Base-by-base conservation (phyloP, 1,140 invertebrate genomes). In the Formica selysi region DNA sequence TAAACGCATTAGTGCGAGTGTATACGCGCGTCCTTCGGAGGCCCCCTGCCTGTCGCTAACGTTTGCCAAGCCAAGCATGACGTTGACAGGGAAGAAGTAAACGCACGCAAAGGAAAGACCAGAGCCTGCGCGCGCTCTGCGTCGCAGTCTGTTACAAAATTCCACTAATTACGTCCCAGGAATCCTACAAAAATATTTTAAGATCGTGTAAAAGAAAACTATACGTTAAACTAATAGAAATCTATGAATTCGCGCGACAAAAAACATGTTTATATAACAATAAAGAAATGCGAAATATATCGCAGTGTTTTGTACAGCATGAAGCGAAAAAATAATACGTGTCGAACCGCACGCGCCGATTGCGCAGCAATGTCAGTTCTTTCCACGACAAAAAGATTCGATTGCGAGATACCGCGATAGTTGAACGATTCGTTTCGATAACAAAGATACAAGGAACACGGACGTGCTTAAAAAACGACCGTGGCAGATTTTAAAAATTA, bases 41-140 rank as follows among this genome's bases (percentile, higher is more conserved):
- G 85, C 64, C 65, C 65, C 87, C 85, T 90, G 87, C 86, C 79
- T 91, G 91, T 91, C 89, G 87, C 78, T 84, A 61, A 64, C 87
- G 89, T 91, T 92, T 92, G 90, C 87, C 90, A 91, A 90, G 85
- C 76, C 61, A 76, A 87, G 90, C 90, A 87, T 87, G 85, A 89
- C 89, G 85, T 88, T 83, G 84, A 86, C 86, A 78, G 64, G 85
- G 51, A 81, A 73, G 84, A 83, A 83, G 67, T 81, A 48, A 81
- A 70, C 32, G 67, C 36, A 44, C 26, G 13, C 48, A 67, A 36
- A 61, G 54, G 11, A 74, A 83, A 61, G 38, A 38, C 32, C n/a
- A 61, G n/a, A 59, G 32, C 41, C 29, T 26, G 44, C 4, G 41
- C 13, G 44, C 32, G 13, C n/a, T 67, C 44, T 36, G 76, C 41